Evolutionary conservation across 1,140 invertebrate species (phyloP), one percentile per base, ranked within the genome.

Genomic region (Dendrolimus punctatus): DNA sequence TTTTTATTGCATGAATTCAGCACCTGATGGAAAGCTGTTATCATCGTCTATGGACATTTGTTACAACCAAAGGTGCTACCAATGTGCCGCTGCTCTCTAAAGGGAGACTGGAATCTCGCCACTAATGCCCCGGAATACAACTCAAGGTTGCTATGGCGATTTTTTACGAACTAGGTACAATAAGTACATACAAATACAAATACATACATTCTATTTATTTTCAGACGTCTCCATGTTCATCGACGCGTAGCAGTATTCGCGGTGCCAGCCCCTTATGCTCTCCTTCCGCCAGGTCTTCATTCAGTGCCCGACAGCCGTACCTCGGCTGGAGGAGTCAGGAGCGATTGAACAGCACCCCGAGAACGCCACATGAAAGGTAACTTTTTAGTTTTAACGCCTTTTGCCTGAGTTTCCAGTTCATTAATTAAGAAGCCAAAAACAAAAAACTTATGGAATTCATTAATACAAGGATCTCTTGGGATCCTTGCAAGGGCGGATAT

Each of bases 301-400:
- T 92, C 89, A 85, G 90, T 74, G 89, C 92, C 64, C 82, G 92
- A 6, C 93, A 94, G 78, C 95, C 95, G 6, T 96, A 96, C 81
- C 88, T 96, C 39, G 95, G 95, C 50, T 97, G 95, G 95, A 89
- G 95, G 61, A 96, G 95, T 55, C 94, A 96, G 71, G 95, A 96
- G 80, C 90, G 94, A 40, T 83, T 95, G 4, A 82, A 82, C 57
- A 70, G 60, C 46, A 92, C 92, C 55, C 93, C 92, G 39, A 88
- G 94, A 60, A 95, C 95, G 6, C 94, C 95, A 39, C 93, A 95
- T 52, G 95, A 96, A 89, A 90, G 94, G 88, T 90, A 61, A 56
- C 36, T 6, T 10, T 8, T 23, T 23, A 46, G 44, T 46, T 23
- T 3, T 46, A 9, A 43, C 44, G 4, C 44, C 36, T 9, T 46